Base-by-base conservation (phyloP, 2,888 invertebrate species). In the Germaria angustata region DNA sequence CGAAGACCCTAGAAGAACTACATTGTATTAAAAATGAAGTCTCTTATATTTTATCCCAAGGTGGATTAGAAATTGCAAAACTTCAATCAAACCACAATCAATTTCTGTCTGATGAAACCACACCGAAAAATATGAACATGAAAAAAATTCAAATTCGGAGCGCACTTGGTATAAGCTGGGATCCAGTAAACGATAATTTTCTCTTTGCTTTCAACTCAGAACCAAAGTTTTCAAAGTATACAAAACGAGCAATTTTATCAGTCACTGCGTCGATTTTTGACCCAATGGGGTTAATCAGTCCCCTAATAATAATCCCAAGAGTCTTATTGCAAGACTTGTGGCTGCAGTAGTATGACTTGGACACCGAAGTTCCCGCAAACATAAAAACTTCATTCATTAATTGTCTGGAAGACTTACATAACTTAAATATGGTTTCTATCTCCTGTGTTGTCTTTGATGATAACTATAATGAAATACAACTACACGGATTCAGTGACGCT, bases 311-410 rank as follows among this genome's bases (percentile, higher is more conserved):
- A 17, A 2, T 28, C 17, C 11, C 17, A 68, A 68, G 41, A 68
- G 53, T 68, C 53, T 41, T 68, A 53, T 28, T 53, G 68, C 55
- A 68, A 68, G 17, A 68, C 41, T 17, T 53, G 41, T 68, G 68
- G 55, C 22, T 53, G n/a, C 17, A 53, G 17, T 55, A 55, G 2
- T 28, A 39, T 15, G 28, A 68, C 32, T 55, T 53, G 53, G 68
- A 68, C 13, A 24, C 68, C 2, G 53, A 68, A 55, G 15, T 68
- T 7, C 41, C 68, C 2, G 9, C 11, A n/a, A n/a, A n/a, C n/a
- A 5, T 28, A 53, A 68, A 32, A 41, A 55, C 3, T 7, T 55
- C 39, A 28, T 1, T 68, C 17, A 13, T 11, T 2, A 53, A 13
- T 4, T 55, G 39, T 17, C 28, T 53, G 13, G 28, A 55, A 1